These are phyloP conservation scores for Leistus spinibarbis DNA, from an alignment of 2,888 invertebrate species.

Conservation along the genomic window DNA sequence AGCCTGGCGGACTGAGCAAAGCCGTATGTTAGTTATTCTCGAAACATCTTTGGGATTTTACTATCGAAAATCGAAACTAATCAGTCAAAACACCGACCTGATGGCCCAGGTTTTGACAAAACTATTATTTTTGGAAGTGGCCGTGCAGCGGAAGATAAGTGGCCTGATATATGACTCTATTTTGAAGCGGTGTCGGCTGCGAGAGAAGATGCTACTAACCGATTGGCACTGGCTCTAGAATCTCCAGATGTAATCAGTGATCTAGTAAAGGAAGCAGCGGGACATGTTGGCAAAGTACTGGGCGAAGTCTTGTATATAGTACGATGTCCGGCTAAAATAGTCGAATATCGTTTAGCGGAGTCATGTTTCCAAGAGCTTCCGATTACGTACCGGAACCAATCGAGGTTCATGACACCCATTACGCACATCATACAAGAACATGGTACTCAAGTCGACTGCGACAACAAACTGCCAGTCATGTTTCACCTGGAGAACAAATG, in stretches of 20 bases:
- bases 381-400: no score
- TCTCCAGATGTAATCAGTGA: slow-evolving; percentile 10
- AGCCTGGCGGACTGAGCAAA: slow-evolving; percentile 1
- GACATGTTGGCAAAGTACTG: slow-evolving; percentile 1
- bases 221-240: slow-evolving; percentile 12
- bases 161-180: slow-evolving; percentile 26
- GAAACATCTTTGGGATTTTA: slow-evolving; percentile 8
- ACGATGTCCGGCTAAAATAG: neutral
- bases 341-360: neutral
- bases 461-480: no score
- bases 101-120: no score
- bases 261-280: slow-evolving; percentile 1
- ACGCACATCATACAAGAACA: no score
- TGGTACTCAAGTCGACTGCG: no score
- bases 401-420: no score
- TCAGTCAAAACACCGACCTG: slow-evolving; percentile 19
- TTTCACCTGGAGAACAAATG: slow-evolving; percentile 10
- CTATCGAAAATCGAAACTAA: neutral
- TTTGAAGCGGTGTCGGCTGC: slow-evolving; percentile 2
- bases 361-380: neutral
- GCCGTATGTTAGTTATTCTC: neutral
- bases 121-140: slow-evolving; percentile 24
- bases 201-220: slow-evolving; percentile 18
- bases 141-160: neutral
- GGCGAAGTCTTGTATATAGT: slow-evolving; percentile 17